Base-by-base conservation (phyloP, 2,888 invertebrate species). In the Hofmannophila pseudospretella region DNA sequence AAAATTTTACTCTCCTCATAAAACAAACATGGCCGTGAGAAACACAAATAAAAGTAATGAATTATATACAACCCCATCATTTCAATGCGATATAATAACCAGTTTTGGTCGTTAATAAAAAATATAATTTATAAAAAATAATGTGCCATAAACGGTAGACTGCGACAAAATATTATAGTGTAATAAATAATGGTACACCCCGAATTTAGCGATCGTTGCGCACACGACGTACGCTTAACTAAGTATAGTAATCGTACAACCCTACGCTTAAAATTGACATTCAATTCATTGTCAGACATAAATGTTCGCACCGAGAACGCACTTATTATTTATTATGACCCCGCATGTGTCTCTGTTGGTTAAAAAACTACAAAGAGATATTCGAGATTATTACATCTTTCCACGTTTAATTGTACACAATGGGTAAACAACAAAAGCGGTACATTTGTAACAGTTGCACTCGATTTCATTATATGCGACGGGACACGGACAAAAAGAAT, bases 151-250 rank as follows among this genome's bases (percentile, higher is more conserved):
- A 85, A 81, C 63, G 71, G 74, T 73, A 66, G 73, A 74, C 72
- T 73, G 75, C 70, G 76, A 70, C 82, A 71, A 80, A 84, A 84
- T 82, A 82, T 84, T 84, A 81, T 78, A 79, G 58, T 64, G 75
- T 71, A 76, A 85, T 86, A 86, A 86, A 85, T 85, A 74, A 86
- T 70, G 73, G 78, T 74, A 79, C 81, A 84, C 85, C 84, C 85
- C 77, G 77, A 75, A 79, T 81, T 79, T 69, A 67, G 73, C 67
- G 67, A 58, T 67, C 62, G 59, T 45, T 72, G 75, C 73, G 69
- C 69, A 65, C 70, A 71, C 71, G 69, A 54, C 66, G 52, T 71
- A 65, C 77, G 79, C 71, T 75, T 67, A 65, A 70, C 76, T 74
- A 66, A 71, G 60, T 71, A 72, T 61, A 67, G 61, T 20, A 67